A percentile compares a stretch with the other conserved stretches of the same genome.
Evolutionary conservation across 2,888 invertebrate species (phyloP).

Genomic region (Apodemia hepburni): DNA sequence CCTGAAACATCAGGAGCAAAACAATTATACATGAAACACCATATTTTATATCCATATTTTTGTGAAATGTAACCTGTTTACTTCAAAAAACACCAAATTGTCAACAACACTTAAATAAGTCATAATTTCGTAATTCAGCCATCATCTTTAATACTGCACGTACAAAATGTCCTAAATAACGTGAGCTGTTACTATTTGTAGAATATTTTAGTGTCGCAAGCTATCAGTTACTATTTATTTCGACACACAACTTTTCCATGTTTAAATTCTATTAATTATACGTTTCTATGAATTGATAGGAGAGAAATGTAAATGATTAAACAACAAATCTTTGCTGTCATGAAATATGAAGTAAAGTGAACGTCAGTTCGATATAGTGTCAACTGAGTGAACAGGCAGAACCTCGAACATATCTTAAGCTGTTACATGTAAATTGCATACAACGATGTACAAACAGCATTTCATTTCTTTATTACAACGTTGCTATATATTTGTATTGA

Average conservation of each 20-base stretch:
- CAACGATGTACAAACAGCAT: background rate
- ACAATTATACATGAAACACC: background rate
- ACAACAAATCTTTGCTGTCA: background rate
- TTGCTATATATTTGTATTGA: background rate
- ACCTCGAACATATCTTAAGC: background rate
- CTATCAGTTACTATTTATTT: slow-evolving; percentile 9
- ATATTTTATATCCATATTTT: slow-evolving; percentile 6
- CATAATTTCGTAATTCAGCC: slow-evolving; percentile 12
- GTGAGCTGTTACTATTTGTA: slow-evolving; percentile 15
- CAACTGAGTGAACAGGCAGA: background rate
- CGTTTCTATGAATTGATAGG: background rate
- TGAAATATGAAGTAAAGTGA: background rate
- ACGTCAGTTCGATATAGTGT: background rate
- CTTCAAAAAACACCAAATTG: background rate
- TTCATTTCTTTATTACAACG: background rate
- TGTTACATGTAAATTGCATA: background rate
- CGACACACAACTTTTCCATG: background rate
- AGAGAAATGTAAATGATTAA: background rate
- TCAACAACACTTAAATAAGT: slow-evolving; percentile 8
- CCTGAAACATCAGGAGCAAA: slow-evolving; percentile 5
- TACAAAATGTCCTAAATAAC: slow-evolving; percentile 13
- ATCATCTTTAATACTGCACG: slow-evolving; percentile 3
- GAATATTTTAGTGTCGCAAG: slow-evolving; percentile 6
- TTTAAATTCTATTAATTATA: slow-evolving; percentile 1
- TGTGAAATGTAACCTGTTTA: background rate